Base-by-base conservation (phyloP, 2,113 vertebrate genomes). In the Periophthalmus modestus region DNA sequence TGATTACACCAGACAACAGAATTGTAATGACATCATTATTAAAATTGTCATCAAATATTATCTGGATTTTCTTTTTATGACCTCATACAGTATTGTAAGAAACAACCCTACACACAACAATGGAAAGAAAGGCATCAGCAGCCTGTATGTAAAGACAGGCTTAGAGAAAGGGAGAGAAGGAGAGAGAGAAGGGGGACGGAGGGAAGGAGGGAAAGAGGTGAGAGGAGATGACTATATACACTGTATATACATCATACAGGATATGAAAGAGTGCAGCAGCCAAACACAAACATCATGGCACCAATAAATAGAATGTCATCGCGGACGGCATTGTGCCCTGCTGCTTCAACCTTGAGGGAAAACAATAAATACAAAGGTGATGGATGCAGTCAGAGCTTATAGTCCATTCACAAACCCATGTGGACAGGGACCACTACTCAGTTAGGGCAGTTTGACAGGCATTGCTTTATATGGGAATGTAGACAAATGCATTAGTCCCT, bases 201-300 rank as follows among this genome's bases (percentile, higher is more conserved):
- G 23, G 43, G 58, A 62, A 39, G 13, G 68, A 66, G 57, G 11
- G 18, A 57, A 15, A n/a, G 69, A 15, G 73, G 68, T 65, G 63
- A 71, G 62, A 69, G 74, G 58, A 69, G 74, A 85, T 71, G 71
- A 82, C 80, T 93, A 91, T 93, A 82, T 93, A 94, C 92, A 94
- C 75, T 73, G 36, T 93, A 91, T 94, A 72, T 93, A 93, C 92
- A 94, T 87, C 83, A 85, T 83, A 91, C 87, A 92, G 86, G 87
- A 89, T 81, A 88, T 77, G 87, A 93, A 84, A 82, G 79, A 80
- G 72, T 74, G 83, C 72, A 73, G 75, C 62, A 81, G 86, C 77
- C 72, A 43, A 75, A 83, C 85, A 83, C 85, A 85, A 55, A 84
- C 80, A 85, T 73, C 71, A 80, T 85, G 89, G 84, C 85, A 81